Evolutionary conservation across 2,888 invertebrate genomes (phyloP), one percentile per base, ranked within the genome.

Genomic region (Cryptocephalus primarius): DNA sequence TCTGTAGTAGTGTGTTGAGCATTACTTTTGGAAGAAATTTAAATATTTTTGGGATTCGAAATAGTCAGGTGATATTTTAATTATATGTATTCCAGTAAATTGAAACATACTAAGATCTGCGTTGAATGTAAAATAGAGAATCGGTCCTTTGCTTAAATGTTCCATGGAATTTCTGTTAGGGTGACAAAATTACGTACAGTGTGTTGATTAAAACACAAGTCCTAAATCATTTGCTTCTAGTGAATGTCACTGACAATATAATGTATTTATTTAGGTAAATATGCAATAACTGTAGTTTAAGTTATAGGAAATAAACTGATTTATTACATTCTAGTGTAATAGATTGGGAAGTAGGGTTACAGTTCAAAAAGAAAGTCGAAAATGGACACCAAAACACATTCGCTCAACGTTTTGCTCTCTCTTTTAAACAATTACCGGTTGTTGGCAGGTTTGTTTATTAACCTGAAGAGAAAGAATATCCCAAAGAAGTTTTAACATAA

Each of bases 371-470:
- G 59, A 79, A 78, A 40, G 85, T 85, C 68, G 75, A 75, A 42
- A 78, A 83, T 53, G 65, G 72, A 42, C 86, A 87, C 66, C 71
- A 43, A 69, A 66, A 40, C 73, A 75, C 60, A 58, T 88, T 14
- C 74, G 78, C 55, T 86, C 88, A 32, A 82, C 85, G 4, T 91
- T 91, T 73, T 91, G 90, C 62, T 89, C 91, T 6, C 84, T 87
- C 86, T 54, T 86, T 86, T 71, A 73, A 85, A 43, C 82, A 85
- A 70, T 86, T 87, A 51, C 83, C 85, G 48, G 87, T 86, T 73
- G 82, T 87, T 53, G 78, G 80, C 80, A 67, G 64, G 66, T 58
- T 32, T 32, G 38, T 40, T 9, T 31, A 45, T 36, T 9, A 42
- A 33, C 9, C 10, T 22, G 22, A 22, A 22, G 6, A 22, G 6